Conservation (phyloP, 2,113 vertebrate genomes). For the Vulpes vulpes region DNA sequence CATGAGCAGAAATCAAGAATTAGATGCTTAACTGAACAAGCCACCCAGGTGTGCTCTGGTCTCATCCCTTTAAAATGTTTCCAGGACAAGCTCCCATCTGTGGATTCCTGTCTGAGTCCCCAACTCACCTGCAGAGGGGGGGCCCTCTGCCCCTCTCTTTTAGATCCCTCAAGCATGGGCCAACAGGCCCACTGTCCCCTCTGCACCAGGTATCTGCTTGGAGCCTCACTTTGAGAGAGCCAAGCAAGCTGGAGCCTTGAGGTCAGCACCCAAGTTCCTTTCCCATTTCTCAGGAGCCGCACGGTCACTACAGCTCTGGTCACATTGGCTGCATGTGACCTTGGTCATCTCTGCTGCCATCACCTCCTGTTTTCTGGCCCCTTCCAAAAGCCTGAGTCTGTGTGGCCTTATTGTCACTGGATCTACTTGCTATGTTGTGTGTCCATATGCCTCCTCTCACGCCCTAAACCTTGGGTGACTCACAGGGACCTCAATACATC, state of each 20-base stretch:
- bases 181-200: background rate
- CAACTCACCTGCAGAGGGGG: background rate
- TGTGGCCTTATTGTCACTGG: accelerated
- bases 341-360: background rate
- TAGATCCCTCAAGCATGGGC: accelerated
- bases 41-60: background rate
- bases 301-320: background rate
- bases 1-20: background rate
- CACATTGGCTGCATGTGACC: accelerated
- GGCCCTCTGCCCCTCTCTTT: background rate
- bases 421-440: no score
- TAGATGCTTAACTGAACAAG: background rate
- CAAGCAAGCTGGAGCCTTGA: accelerated
- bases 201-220: no score
- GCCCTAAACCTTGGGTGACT: background rate
- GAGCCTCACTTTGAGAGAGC: background rate
- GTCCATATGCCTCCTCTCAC: no score
- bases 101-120: background rate
- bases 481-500: background rate
- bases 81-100: background rate
- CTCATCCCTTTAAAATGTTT: background rate
- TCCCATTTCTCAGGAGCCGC: background rate
- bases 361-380: background rate
- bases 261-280: background rate
- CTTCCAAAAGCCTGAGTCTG: background rate